Evolutionary conservation across 2,113 vertebrate species (phyloP), one percentile per base, ranked within the genome.

Genomic region (Microcebus griseorufus): DNA sequence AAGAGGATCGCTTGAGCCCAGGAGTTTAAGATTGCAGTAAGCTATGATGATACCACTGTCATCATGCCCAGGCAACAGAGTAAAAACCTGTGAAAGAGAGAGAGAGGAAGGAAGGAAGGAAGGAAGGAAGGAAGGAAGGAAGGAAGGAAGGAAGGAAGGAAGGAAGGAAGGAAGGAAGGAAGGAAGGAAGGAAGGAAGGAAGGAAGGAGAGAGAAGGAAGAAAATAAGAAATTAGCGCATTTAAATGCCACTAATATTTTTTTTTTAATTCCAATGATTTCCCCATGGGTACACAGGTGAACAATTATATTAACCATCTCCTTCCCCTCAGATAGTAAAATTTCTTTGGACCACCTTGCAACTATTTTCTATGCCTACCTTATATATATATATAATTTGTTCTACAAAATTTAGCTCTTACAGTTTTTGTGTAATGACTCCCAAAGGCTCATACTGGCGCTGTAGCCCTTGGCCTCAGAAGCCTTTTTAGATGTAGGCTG

Each of bases 361-460:
- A 96, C 34, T 87, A 42, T 87, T 94, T 97, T 90, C 69, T 91
- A 34, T 45, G 45, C 13, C 84, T 90, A 62, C 12, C 67, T 83
- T 53, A 42, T 42, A 42, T 42, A 32, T 42, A 32, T 85, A 32
- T 23, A 39, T 97, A 90, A 97, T 91, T 93, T 97, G 69, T 97
- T 97, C 88, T 93, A 93, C 29, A 53, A 97, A 97, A 96, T 88
- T 95, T 73, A 95, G 88, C 48, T 90, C 39, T 90, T 86, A 94
- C 42, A 78, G 22, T 93, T 95, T 78, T 85, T 96, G 6, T 82
- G n/a, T 92, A 97, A 97, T 97, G 65, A 96, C 20, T 94, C 93
- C 82, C 90, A 96, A 88, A 94, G 79, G 83, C 27, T 86, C 69
- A 37, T 75, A 89, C 97, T 96, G 88, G 48, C 65, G 72, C 34